Percentiles rank a stretch among this genome's conserved stretches.
phyloP scores from a whole-genome alignment of 2,113 vertebrate species.

The Myrmophylax atrothorax region DNA sequence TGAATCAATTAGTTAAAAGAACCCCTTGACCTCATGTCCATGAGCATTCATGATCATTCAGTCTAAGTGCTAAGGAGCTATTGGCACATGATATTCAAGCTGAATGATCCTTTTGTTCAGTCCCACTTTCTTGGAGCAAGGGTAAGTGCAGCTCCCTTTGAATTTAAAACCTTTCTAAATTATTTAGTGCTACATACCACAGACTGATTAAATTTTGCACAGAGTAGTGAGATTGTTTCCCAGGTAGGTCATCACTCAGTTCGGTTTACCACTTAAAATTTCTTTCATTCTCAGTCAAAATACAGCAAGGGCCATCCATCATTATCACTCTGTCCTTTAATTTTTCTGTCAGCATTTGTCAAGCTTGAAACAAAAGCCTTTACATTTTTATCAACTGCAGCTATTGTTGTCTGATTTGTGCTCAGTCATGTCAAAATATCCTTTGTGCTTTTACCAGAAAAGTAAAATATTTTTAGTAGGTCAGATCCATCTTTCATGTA shows the following conservation, averaged over 20 bases:
- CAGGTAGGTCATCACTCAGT: conserved; percentile 70
- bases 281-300: conserved; percentile 57
- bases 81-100: conserved; percentile 43
- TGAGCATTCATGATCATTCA: conserved; percentile 40
- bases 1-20: conserved; percentile 54
- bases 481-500: conserved; percentile 56
- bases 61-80: conserved; percentile 2
- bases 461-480: conserved; percentile 53
- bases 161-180: conserved; percentile 68
- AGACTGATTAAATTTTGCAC: conserved; percentile 67
- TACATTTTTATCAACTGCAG: conserved; percentile 45
- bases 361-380: conserved; percentile 62
- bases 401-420: conserved; percentile 45
- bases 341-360: conserved; percentile 67
- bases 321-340: conserved; percentile 67
- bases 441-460: conserved; percentile 7
- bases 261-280: conserved; percentile 64
- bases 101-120: conserved; percentile 39
- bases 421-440: conserved; percentile 43
- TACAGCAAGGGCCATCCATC: conserved; percentile 51
- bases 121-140: background rate
- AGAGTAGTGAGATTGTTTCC: conserved; percentile 60
- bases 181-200: conserved; percentile 61
- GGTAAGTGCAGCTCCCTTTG: conserved; percentile 60
- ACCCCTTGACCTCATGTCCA: conserved; percentile 32